phyloP scores from a whole-genome alignment of 2,888 invertebrate genomes.

The Volucella zonaria region DNA sequence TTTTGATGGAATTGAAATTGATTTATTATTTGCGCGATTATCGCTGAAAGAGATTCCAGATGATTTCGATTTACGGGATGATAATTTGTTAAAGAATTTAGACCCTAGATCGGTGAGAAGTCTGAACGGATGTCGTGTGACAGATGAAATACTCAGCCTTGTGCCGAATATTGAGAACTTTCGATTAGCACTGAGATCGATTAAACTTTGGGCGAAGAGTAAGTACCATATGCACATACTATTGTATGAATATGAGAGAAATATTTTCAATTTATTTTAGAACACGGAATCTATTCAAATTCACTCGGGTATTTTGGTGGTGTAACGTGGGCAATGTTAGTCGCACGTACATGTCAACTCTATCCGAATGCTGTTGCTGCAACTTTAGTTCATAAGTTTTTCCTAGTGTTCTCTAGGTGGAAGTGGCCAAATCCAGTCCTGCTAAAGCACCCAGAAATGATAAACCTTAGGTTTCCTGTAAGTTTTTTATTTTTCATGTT shows the following conservation, averaged over 20 bases:
- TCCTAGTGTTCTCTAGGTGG: slow-evolving; percentile 98
- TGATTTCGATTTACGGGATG: slow-evolving; percentile 93
- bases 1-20: slow-evolving; percentile 99
- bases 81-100: slow-evolving; percentile 94
- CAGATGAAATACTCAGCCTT: slow-evolving; percentile 97
- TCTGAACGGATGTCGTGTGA: slow-evolving; percentile 98
- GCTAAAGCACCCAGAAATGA: slow-evolving; percentile 94
- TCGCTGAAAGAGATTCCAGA: slow-evolving; percentile 98
- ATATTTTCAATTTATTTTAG: slow-evolving; percentile 83
- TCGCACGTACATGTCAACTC: slow-evolving; percentile 98
- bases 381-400: slow-evolving; percentile 98
- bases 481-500: slow-evolving; percentile 43
- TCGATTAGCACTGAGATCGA: slow-evolving; percentile 94
- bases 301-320: slow-evolving; percentile 98
- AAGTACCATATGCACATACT: slow-evolving; percentile 81
- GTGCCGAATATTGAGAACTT: slow-evolving; percentile 98
- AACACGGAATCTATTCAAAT: slow-evolving; percentile 98
- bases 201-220: slow-evolving; percentile 99
- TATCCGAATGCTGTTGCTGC: slow-evolving; percentile 98
- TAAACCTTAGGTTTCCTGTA: slow-evolving; percentile 92
- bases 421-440: slow-evolving; percentile 99
- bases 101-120: slow-evolving; percentile 98
- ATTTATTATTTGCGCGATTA: slow-evolving; percentile 97
- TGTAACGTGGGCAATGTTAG: slow-evolving; percentile 99
- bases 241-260: background rate